Evolutionary conservation across 2,888 invertebrate species (phyloP), one percentile per base, ranked within the genome.

Genomic region (Sphinx pinastri): DNA sequence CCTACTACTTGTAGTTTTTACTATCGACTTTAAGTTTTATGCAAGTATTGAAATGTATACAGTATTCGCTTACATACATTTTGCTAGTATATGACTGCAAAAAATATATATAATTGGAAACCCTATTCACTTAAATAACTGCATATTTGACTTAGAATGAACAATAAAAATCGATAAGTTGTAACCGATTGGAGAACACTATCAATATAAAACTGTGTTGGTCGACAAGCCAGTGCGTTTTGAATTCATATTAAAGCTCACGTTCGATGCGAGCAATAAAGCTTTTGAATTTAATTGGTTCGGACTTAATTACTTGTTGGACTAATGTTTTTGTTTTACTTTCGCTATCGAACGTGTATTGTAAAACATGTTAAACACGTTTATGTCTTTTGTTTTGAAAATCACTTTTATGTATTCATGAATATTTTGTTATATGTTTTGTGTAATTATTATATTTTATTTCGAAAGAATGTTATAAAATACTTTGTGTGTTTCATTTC

Each of bases 261-360:
- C 78, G 77, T 75, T 79, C 75, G 75, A 72, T 70, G 72, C 75
- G 72, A 74, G 76, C 78, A 73, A 75, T 81, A 79, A 79, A 80
- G 72, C 73, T 76, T 69, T 75, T 73, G 71, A 79, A 75, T 78
- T 80, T 79, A 79, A 79, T 79, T 77, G 70, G 63, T 63, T 63
- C 47, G 72, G 73, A 77, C 69, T 76, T 79, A 77, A 80, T 79
- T 77, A 79, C 76, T 80, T 77, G 76, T 79, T 76, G 76, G 71
- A 77, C 77, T 75, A 75, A 74, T 75, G 73, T 74, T 77, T 73
- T 77, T 49, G 47, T 38, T 47, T 49, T 58, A 47, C 57, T 72
- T 71, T 73, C 70, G 63, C 73, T 77, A 71, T 75, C 45, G 54
- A 69, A 38, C 12, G 63, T 16, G 16, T 19, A 63, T 63, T 63